These are phyloP conservation scores for Drosophila mulleri DNA, from an alignment of 2,888 invertebrate genomes.

Conservation along the genomic window DNA sequence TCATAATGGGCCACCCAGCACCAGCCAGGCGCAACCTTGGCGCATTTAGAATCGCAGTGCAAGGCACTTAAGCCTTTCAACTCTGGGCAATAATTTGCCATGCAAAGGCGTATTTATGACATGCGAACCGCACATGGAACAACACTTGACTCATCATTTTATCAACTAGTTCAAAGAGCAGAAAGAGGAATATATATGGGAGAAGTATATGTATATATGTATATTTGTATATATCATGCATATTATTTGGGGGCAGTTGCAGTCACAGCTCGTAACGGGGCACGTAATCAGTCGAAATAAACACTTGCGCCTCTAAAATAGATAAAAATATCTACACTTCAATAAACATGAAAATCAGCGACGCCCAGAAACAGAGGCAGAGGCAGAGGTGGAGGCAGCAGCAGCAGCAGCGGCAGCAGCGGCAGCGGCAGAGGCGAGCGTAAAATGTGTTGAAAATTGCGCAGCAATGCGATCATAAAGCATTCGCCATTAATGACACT, in stretches of 20 bases:
- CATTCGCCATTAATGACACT: conserved; percentile 83
- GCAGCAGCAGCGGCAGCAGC: not conserved
- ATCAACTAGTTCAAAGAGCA: conserved; percentile 57
- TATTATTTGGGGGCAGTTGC: conserved; percentile 52
- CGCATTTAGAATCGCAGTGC: not conserved
- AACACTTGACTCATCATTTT: conserved; percentile 60
- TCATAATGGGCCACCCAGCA: conserved; percentile 26
- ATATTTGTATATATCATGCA: conserved; percentile 27
- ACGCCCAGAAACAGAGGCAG: conserved; percentile 10
- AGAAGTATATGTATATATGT: not conserved
- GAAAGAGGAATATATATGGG: not conserved
- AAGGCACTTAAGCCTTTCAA: conserved; percentile 42
- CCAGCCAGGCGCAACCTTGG: conserved; percentile 32
- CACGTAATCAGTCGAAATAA: conserved; percentile 78
- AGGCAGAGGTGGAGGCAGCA: not conserved
- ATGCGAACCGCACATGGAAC: conserved; percentile 44
- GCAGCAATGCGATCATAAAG: conserved; percentile 82
- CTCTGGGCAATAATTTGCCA: conserved; percentile 47
- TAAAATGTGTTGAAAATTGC: conserved; percentile 80
- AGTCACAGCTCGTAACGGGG: conserved; percentile 27
- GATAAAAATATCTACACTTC: conserved; percentile 81
- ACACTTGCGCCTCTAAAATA: conserved; percentile 79
- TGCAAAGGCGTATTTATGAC: conserved; percentile 60
- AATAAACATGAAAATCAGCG: conserved; percentile 82
- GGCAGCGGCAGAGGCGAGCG: conserved; percentile 32